Conservation (phyloP, 2,113 vertebrate genomes). For the Bos indicus region DNA sequence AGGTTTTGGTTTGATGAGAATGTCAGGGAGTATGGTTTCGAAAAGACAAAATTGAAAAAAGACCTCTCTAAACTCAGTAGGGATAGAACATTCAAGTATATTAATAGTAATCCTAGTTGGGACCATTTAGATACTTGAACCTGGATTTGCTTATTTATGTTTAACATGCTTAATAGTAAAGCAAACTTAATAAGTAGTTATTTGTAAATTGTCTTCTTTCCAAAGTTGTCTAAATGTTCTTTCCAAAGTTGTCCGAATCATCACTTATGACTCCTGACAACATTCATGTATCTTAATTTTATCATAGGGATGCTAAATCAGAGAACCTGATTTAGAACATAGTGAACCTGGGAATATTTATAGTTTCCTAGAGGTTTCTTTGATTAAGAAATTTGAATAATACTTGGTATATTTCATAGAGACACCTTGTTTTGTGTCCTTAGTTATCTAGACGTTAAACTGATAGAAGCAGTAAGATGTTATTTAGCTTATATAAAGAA, state of each 20-base stretch:
- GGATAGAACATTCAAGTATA: accelerated
- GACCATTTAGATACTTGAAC: background rate
- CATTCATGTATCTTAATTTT: background rate
- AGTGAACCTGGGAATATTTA: background rate
- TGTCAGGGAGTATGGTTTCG: background rate
- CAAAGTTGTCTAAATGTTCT: background rate
- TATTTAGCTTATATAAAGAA: background rate
- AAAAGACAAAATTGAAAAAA: background rate
- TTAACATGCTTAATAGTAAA: background rate
- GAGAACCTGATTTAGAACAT: background rate
- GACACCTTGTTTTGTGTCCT: background rate
- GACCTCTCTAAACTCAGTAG: background rate
- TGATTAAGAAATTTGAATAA: background rate
- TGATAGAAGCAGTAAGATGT: background rate
- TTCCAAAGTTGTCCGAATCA: background rate
- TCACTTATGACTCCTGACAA: background rate
- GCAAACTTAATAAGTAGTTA: background rate
- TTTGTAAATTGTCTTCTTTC: background rate
- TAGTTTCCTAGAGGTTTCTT: background rate
- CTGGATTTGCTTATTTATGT: background rate
- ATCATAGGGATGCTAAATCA: background rate
- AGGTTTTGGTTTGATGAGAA: background rate
- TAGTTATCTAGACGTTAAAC: background rate
- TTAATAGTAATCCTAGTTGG: background rate
- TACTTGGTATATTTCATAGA: background rate